Evolutionary conservation across 2,888 invertebrate genomes (phyloP).

Genomic region (Noctua comes): DNA sequence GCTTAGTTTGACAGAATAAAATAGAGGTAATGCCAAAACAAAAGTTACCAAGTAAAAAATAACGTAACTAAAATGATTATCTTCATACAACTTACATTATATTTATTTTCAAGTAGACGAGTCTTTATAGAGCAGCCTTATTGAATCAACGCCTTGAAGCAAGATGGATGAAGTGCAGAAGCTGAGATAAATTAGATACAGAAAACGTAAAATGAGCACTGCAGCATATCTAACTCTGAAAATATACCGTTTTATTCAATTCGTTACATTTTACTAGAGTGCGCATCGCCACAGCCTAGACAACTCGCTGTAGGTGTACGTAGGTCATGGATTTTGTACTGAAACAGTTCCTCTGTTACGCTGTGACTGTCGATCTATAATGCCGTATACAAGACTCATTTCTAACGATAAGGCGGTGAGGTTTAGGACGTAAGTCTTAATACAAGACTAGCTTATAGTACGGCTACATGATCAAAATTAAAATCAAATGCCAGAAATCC

Average conservation of each 20-base stretch:
- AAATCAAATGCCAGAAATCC: neutral
- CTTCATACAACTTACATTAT: neutral
- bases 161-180: neutral
- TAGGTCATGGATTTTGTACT: constrained; percentile 58
- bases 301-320: constrained; percentile 9
- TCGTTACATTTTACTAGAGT: constrained; percentile 6
- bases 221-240: neutral
- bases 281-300: constrained; percentile 53
- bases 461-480: too few relatives aligned
- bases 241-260: constrained; percentile 2
- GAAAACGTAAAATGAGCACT: constrained; percentile 8
- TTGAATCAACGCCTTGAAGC: constrained; percentile 2
- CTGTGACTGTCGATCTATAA: constrained; percentile 47
- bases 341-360: neutral
- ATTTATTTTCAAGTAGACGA: neutral
- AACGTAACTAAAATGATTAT: neutral
- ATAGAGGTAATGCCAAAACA: neutral
- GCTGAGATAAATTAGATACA: constrained; percentile 4
- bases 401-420: neutral
- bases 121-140: neutral
- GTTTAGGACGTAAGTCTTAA: neutral
- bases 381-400: constrained; percentile 4
- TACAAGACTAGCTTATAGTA: neutral
- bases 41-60: neutral
- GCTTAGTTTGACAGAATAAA: neutral